A percentile compares a stretch with the other conserved stretches of the same genome.
Conservation (phyloP, 2,113 vertebrate species). For the Otus sunia region DNA sequence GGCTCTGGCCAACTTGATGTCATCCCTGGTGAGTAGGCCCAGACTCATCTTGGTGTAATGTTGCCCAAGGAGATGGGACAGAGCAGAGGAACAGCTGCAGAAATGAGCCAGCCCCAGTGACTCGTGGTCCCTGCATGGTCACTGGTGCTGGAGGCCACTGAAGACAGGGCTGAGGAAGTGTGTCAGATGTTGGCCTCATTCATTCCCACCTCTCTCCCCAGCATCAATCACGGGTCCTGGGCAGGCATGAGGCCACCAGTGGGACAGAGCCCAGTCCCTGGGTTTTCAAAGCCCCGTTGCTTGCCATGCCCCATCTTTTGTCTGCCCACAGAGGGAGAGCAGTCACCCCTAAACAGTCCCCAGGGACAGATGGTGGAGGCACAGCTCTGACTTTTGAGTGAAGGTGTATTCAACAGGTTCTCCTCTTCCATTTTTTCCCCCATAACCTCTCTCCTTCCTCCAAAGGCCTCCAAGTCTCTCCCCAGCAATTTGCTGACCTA, state of each 20-base stretch:
- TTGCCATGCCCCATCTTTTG: neutral
- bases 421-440: rapidly evolving
- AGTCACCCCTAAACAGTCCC: neutral
- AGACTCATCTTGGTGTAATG: neutral
- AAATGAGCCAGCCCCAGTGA: neutral
- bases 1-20: neutral
- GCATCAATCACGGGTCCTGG: neutral
- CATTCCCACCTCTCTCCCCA: neutral
- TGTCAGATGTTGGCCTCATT: neutral
- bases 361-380: neutral
- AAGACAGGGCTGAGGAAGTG: neutral
- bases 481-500: neutral
- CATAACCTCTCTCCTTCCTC: neutral
- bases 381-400: neutral
- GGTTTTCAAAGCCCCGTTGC: neutral
- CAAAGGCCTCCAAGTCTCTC: neutral
- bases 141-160: neutral
- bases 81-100: neutral
- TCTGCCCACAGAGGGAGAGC: neutral
- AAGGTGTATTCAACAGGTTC: neutral
- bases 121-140: neutral
- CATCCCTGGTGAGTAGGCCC: neutral
- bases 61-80: neutral
- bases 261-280: neutral
- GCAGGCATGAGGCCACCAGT: neutral